Conservation (phyloP, 2,888 invertebrate species). For the Marronus borbonicus region DNA sequence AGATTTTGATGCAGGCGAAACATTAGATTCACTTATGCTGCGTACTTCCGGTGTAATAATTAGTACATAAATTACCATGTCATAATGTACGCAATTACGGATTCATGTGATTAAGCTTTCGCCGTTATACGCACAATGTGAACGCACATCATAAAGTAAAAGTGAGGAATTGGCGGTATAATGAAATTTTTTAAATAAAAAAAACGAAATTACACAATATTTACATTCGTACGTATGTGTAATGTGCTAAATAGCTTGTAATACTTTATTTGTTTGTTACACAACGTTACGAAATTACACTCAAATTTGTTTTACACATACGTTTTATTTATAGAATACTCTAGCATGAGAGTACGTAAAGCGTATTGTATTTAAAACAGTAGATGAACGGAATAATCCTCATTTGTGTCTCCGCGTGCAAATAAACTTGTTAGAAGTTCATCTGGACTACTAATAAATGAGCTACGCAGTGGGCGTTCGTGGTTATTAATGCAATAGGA, state of each 20-base stretch:
- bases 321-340: constrained; percentile 27
- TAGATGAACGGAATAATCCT: constrained; percentile 13
- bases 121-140: too few relatives aligned
- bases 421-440: constrained; percentile 36
- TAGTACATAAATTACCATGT: too few relatives aligned
- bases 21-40: too few relatives aligned
- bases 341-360: constrained; percentile 10
- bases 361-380: constrained; percentile 34
- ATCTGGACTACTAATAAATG: constrained; percentile 30
- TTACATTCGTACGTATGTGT: background rate
- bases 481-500: constrained; percentile 36
- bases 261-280: constrained; percentile 12
- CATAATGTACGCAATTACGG: too few relatives aligned
- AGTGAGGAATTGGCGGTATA: too few relatives aligned
- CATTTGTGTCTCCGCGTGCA: constrained; percentile 3
- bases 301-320: constrained; percentile 18
- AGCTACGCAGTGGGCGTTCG: constrained; percentile 20
- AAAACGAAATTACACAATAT: too few relatives aligned
- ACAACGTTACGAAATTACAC: constrained; percentile 11
- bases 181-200: too few relatives aligned
- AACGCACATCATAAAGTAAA: too few relatives aligned
- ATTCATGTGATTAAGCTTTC: too few relatives aligned
- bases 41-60: too few relatives aligned
- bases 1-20: too few relatives aligned
- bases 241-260: background rate